Base-by-base conservation (phyloP, 2,888 invertebrate species). In the Gnatocerus cornutus region DNA sequence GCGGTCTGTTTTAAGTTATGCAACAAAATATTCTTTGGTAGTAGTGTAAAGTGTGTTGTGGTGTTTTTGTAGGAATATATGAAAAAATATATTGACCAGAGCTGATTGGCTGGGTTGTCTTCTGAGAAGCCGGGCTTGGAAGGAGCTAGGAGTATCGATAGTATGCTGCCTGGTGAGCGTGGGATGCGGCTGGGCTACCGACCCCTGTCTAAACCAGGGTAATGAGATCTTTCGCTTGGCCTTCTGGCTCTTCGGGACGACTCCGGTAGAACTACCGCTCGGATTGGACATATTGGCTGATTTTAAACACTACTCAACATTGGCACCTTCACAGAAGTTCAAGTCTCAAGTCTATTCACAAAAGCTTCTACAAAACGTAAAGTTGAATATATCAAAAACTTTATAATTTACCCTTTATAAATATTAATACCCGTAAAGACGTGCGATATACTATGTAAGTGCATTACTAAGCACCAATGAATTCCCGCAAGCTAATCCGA, bases 151-250 rank as follows among this genome's bases (percentile, higher is more conserved):
- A 75, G 95, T 93, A 86, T 95, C 95, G 87, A 96, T 95, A 85
- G 95, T 95, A 84, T 95, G 95, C 85, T 95, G 95, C 64, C 95
- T 90, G 71, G 94, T 90, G 66, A 95, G 89, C 65, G 89, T 89
- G 72, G 92, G 91, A 85, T 93, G 94, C 61, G 90, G 89, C 78
- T 90, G 88, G 80, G 90, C 88, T 77, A 92, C 90, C 70, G 94
- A 94, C 79, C 90, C 91, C 85, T 95, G 94, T 61, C 95, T 89
- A 86, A 95, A 95, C 95, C 95, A 96, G 75, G 95, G 95, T 82
- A 95, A 86, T 64, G 95, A 95, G 79, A 95, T 95, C 86, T 95
- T 96, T 80, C 95, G 89, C 72, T 93, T 90, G 76, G 91, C 90
- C 83, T 93, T 93, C 82, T 91, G 89, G 85, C 87, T 89, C 68